A percentile compares a stretch with the other conserved stretches of the same genome.
These are phyloP conservation scores for Phocoena sinus DNA, from an alignment of 2,113 vertebrate species.

Conservation along the genomic window DNA sequence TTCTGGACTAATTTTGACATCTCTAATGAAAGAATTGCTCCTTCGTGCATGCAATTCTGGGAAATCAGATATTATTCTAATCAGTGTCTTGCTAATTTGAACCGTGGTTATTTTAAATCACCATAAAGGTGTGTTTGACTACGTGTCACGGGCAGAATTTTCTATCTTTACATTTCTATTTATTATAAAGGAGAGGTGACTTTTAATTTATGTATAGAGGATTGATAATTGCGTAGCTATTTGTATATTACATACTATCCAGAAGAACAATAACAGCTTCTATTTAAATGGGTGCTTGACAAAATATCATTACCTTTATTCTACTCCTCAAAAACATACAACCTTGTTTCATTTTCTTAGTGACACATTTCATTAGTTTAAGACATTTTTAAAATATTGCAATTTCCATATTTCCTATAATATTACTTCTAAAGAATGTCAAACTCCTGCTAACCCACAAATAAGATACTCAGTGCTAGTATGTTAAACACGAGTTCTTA, in stretches of 20 bases:
- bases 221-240: constrained; percentile 68
- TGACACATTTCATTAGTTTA: constrained; percentile 65
- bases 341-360: constrained; percentile 67
- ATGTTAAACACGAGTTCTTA: constrained; percentile 75
- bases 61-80: constrained; percentile 62
- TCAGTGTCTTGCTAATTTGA: constrained; percentile 57
- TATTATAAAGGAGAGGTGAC: constrained; percentile 55
- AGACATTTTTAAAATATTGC: constrained; percentile 60
- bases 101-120: constrained; percentile 49
- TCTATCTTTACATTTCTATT: constrained; percentile 58
- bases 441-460: constrained; percentile 73
- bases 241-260: constrained; percentile 58
- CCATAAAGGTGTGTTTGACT: constrained; percentile 28
- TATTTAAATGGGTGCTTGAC: constrained; percentile 67
- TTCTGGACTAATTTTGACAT: constrained; percentile 38
- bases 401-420: constrained; percentile 66
- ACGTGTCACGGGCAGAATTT: constrained; percentile 48
- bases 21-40: constrained; percentile 42
- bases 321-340: constrained; percentile 62
- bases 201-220: constrained; percentile 49
- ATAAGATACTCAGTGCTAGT: constrained; percentile 62
- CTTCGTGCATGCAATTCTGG: constrained; percentile 34
- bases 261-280: constrained; percentile 39
- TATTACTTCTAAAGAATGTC: constrained; percentile 68
- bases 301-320: constrained; percentile 69